These are phyloP conservation scores for Phytoseiulus persimilis DNA, from an alignment of 2,888 invertebrate genomes.

Conservation along the genomic window DNA sequence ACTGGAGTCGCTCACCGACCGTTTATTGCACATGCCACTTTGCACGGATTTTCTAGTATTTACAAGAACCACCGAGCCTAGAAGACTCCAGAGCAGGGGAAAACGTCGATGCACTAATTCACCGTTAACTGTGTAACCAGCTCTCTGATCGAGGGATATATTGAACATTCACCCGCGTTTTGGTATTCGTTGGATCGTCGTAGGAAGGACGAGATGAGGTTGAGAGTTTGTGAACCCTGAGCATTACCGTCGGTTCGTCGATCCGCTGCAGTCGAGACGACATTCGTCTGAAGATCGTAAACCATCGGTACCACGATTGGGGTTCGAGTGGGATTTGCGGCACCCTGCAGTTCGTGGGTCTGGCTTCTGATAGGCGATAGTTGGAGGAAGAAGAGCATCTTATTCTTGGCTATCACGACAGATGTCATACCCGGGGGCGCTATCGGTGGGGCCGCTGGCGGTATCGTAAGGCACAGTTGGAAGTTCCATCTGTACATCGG, in stretches of 20 bases:
- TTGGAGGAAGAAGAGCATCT: slow-evolving; percentile 77
- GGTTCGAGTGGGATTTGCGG: too few species aligned
- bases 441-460: slow-evolving; percentile 73
- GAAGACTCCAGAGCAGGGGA: too few species aligned
- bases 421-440: slow-evolving; percentile 83
- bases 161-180: slow-evolving; percentile 65
- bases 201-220: slow-evolving; percentile 48
- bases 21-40: too few species aligned
- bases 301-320: slow-evolving; percentile 74
- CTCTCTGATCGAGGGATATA: slow-evolving; percentile 83
- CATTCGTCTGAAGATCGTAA: slow-evolving; percentile 76
- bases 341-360: too few species aligned
- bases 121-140: slow-evolving; percentile 71
- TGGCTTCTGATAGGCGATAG: slow-evolving; percentile 55
- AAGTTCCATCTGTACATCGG: slow-evolving; percentile 73
- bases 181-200: slow-evolving; percentile 49
- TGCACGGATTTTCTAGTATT: too few species aligned
- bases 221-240: slow-evolving; percentile 46
- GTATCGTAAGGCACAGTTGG: slow-evolving; percentile 83
- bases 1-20: too few species aligned
- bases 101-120: background rate
- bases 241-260: slow-evolving; percentile 52
- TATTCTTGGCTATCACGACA: slow-evolving; percentile 71
- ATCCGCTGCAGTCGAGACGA: slow-evolving; percentile 76
- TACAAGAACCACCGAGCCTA: too few species aligned